These are phyloP conservation scores for Gambusia yucatana DNA, from an alignment of 2,797 vertebrate species.

Conservation along the genomic window DNA sequence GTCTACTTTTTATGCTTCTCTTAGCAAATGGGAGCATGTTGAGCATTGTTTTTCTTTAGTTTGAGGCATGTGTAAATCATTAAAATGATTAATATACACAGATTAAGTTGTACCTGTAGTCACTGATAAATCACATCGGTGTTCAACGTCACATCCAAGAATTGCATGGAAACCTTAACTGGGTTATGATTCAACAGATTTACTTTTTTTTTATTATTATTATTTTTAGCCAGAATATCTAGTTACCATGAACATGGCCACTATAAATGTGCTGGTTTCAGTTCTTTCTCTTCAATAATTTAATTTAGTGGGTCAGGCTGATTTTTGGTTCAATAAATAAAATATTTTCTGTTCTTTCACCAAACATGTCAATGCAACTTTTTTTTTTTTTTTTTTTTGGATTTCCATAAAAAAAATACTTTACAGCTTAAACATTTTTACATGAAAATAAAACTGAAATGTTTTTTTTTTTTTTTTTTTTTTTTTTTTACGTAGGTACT, in stretches of 20 bases:
- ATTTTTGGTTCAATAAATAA: background rate
- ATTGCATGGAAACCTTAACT: background rate
- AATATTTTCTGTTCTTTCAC: background rate
- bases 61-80: conserved; percentile 13
- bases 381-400: background rate
- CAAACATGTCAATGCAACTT: background rate
- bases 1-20: conserved; percentile 9
- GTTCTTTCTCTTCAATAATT: background rate
- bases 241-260: background rate
- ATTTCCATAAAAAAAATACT: background rate
- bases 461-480: background rate
- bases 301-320: background rate
- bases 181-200: too few relatives aligned
- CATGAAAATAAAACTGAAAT: conserved; percentile 25
- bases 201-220: background rate
- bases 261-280: background rate
- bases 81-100: background rate
- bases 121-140: background rate
- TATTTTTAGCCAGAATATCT: background rate
- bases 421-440: conserved; percentile 39
- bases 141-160: background rate
- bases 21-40: conserved; percentile 2
- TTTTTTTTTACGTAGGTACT: background rate
- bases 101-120: background rate
- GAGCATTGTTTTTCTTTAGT: conserved; percentile 5